Evolutionary conservation across 2,797 vertebrate species (phyloP).

Genomic region (Brachyrhaphis roseni): DNA sequence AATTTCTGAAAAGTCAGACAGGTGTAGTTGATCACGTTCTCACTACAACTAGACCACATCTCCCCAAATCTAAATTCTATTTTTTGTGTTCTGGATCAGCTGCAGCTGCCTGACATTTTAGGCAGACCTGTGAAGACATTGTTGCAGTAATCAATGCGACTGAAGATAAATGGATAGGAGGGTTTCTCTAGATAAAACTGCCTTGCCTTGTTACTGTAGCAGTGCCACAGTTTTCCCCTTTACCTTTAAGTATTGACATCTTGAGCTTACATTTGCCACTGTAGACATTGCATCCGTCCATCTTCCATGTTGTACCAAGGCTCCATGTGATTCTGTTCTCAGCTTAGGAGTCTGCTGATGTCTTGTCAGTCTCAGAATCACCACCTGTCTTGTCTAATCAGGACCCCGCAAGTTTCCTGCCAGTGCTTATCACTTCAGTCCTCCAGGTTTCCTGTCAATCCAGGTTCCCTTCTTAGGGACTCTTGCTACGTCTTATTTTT

Average conservation of each 20-base stretch:
- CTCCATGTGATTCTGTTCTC: background rate
- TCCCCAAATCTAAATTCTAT: too few relatives aligned
- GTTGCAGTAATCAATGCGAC: too few relatives aligned
- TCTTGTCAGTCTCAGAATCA: conserved; percentile 3
- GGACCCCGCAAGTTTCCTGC: background rate
- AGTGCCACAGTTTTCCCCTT: background rate
- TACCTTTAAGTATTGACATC: background rate
- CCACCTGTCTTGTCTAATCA: background rate
- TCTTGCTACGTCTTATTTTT: background rate
- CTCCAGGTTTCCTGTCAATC: background rate
- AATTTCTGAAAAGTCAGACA: too few relatives aligned
- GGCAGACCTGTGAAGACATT: too few relatives aligned
- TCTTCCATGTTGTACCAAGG: background rate
- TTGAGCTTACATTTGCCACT: background rate
- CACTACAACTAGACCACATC: too few relatives aligned
- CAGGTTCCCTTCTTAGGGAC: background rate
- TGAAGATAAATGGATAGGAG: too few relatives aligned
- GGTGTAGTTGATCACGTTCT: too few relatives aligned
- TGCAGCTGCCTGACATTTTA: too few relatives aligned
- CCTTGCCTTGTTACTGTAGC: background rate
- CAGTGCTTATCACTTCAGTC: background rate
- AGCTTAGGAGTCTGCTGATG: background rate
- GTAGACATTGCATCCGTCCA: background rate
- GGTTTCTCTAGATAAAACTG: background rate
- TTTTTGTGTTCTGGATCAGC: too few relatives aligned